Evolutionary conservation across 2,888 invertebrate species (phyloP), one percentile per base, ranked within the genome.

Genomic region (Nymphalis polychloros): DNA sequence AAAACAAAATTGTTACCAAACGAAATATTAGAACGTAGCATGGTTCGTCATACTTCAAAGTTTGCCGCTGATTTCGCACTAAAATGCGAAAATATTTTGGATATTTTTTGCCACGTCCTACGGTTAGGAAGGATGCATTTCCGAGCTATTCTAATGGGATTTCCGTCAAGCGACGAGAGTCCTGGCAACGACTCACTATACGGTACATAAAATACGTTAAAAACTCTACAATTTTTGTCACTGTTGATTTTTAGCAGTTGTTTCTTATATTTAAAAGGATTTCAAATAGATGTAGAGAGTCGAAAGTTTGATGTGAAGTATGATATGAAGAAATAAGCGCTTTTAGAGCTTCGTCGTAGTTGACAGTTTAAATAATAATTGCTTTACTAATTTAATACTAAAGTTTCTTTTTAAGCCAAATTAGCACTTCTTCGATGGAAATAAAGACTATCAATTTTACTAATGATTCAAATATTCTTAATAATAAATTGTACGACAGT

Each of bases 101-200:
- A 55, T 67, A 67, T 67, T 70, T 66, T 69, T 69, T 69, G 19
- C 52, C 13, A 48, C 41, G 55, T 47, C 41, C 49, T 49, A 50
- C 46, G 52, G 59, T 47, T 46, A 66, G 63, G 63, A 62, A 71
- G 67, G 66, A 72, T 71, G 67, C 69, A 67, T 71, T 71, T 66
- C 69, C 69, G 68, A 60, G 65, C 64, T 67, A 69, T 69, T 71
- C 72, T 73, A 73, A 73, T 73, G 71, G 72, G 72, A 73, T 69
- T 73, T 69, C 71, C 71, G 64, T 59, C 53, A 67, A 67, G 60
- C 67, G 63, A 48, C 63, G 72, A 67, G 71, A 66, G 63, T 71
- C 63, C 68, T 68, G 62, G 41, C 49, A 50, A 67, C 71, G 55
- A 59, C 63, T 63, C 65, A 69, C 66, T 61, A 49, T 63, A 60